Base-by-base conservation (phyloP, 2,797 vertebrate species). In the Neomorphus geoffroyi region DNA sequence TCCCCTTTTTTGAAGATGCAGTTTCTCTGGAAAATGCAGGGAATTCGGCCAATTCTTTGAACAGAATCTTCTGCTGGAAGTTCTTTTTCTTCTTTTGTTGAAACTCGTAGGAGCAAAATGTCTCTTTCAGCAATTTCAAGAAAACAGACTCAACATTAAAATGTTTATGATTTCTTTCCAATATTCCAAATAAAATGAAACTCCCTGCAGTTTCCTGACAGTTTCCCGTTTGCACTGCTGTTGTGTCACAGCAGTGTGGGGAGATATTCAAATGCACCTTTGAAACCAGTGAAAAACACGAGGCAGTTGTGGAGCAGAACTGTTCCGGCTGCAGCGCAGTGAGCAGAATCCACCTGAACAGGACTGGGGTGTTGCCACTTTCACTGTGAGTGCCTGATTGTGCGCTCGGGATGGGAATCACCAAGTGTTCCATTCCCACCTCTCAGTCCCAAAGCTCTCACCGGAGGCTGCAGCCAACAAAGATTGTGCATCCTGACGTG, bases 401-500 rank as follows among this genome's bases (percentile, higher is more conserved):
- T 1, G 0, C 43, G 35, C 32, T 72, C 23, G 7, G 24, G 21
- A 32, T 81, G 71, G 56, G 35, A 45, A 26, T 45, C n/a, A 8
- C 35, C 3, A 7, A 4, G 2, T 9, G 6, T 65, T 30, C 50
- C 0, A 0, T 69, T 92, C 41, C 58, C 30, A 2, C 57, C 60
- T 65, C 39, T 79, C 8, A 0, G 50, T n/a, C n/a, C n/a, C 48
- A 48, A 67, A 69, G 26, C 39, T 61, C 30, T 46, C n/a, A n/a
- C n/a, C n/a, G n/a, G n/a, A n/a, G n/a, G n/a, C n/a, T n/a, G n/a
- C 18, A 7, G n/a, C n/a, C n/a, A n/a, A n/a, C n/a, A 28, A 41
- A 15, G 32, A 18, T 50, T 18, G 37, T 66, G 39, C 39, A 16
- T 41, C 54, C 45, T 39, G 56, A 43, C 57, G 57, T 60, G 39